These are phyloP conservation scores for Drosophila kohkoa DNA, from an alignment of 1,140 invertebrate genomes.

Conservation along the genomic window DNA sequence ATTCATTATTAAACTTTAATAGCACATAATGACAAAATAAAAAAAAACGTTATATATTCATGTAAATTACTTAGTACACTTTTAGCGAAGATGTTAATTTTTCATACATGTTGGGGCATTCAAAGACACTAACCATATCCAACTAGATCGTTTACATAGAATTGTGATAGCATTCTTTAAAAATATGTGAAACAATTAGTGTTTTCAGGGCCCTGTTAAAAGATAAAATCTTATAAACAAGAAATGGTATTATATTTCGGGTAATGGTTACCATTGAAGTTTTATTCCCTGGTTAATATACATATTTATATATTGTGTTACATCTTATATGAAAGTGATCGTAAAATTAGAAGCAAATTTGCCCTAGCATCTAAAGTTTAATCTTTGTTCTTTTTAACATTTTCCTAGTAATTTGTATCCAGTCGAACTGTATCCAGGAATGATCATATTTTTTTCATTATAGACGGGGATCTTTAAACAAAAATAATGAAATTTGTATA, in stretches of 20 bases:
- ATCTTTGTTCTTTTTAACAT: slow-evolving; percentile 40
- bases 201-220: too few relatives aligned
- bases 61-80: too few relatives aligned
- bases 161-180: too few relatives aligned
- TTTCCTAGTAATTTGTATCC: slow-evolving; percentile 41
- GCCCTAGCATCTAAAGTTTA: slow-evolving; percentile 35
- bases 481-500: slow-evolving; percentile 29
- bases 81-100: too few relatives aligned
- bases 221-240: too few relatives aligned
- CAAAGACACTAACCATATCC: too few relatives aligned
- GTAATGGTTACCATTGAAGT: slow-evolving; percentile 39
- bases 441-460: slow-evolving; percentile 25
- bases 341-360: slow-evolving; percentile 45
- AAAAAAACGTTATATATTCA: too few relatives aligned
- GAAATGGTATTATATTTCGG: slow-evolving; percentile 16
- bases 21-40: too few relatives aligned
- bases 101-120: too few relatives aligned
- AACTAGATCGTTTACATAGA: too few relatives aligned
- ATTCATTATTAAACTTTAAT: too few relatives aligned
- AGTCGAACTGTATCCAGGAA: slow-evolving; percentile 42
- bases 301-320: slow-evolving; percentile 51
- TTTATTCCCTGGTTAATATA: slow-evolving; percentile 57
- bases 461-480: slow-evolving; percentile 26
- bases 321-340: slow-evolving; percentile 41
- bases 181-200: too few relatives aligned